phyloP scores from a whole-genome alignment of 2,888 invertebrate species.

The Leptinotarsa peninsularis region DNA sequence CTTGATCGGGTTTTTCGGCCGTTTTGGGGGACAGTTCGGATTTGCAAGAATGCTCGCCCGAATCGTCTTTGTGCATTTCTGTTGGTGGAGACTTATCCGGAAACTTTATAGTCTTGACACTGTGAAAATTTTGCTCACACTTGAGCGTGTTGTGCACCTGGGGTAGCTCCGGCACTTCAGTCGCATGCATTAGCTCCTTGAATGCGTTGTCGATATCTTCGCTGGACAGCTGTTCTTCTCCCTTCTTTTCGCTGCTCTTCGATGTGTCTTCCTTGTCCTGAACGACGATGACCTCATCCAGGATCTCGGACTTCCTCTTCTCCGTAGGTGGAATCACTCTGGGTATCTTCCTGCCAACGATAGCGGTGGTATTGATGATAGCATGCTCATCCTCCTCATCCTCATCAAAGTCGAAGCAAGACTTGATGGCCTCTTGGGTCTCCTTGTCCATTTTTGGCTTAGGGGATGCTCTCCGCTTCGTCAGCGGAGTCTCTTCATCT shows the following conservation, averaged over 20 bases:
- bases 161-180: slow-evolving; percentile 71
- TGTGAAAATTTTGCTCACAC: slow-evolving; percentile 64
- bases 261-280: slow-evolving; percentile 41
- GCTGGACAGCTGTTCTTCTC: slow-evolving; percentile 51
- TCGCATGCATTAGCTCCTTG: slow-evolving; percentile 73
- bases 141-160: slow-evolving; percentile 67
- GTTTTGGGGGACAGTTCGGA: neutral
- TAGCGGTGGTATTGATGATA: slow-evolving; percentile 66
- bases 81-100: slow-evolving; percentile 56
- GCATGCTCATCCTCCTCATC: slow-evolving; percentile 78
- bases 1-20: slow-evolving; percentile 39
- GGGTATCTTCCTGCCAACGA: slow-evolving; percentile 74
- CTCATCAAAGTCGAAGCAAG: slow-evolving; percentile 84
- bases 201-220: slow-evolving; percentile 67
- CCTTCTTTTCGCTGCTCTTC: slow-evolving; percentile 41
- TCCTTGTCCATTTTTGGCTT: slow-evolving; percentile 34
- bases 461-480: slow-evolving; percentile 3
- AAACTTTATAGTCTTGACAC: slow-evolving; percentile 61
- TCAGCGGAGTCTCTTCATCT: slow-evolving; percentile 7
- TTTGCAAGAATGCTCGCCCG: neutral
- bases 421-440: slow-evolving; percentile 60
- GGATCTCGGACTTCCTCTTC: slow-evolving; percentile 58
- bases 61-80: neutral
- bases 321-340: slow-evolving; percentile 68
- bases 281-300: slow-evolving; percentile 28